Evolutionary conservation across 2,113 vertebrate genomes (phyloP).

Genomic region (Petromus typicus): DNA sequence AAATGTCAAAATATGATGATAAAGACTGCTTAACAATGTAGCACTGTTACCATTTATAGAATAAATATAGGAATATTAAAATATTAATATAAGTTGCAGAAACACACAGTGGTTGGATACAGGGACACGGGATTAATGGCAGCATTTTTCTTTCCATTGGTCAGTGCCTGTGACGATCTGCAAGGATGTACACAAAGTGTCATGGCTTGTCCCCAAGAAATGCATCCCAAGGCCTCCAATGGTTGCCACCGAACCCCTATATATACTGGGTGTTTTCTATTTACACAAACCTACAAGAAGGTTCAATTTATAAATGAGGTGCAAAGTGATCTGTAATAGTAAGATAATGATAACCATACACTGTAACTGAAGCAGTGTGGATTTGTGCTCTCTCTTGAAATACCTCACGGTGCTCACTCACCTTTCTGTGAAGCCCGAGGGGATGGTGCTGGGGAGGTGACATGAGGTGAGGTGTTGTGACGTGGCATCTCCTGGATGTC

Average conservation of each 20-base stretch:
- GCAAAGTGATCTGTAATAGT: not conserved
- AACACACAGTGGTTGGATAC: not conserved
- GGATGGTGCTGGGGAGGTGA: not conserved
- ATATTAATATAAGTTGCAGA: not conserved
- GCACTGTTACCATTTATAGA: not conserved
- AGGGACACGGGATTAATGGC: not conserved
- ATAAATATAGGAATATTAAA: conserved; percentile 1
- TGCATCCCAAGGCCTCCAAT: not conserved
- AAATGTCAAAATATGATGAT: conserved; percentile 8
- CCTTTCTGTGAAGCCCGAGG: not conserved
- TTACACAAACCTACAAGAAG: not conserved
- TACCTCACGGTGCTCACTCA: not conserved
- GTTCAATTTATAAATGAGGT: not conserved
- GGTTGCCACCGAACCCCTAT: not conserved
- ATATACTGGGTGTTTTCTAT: not conserved
- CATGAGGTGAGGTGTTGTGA: not conserved
- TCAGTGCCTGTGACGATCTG: not conserved
- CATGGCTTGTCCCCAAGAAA: not conserved
- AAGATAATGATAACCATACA: not conserved
- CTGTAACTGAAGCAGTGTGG: not conserved
- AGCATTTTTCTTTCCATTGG: not conserved
- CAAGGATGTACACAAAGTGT: not conserved
- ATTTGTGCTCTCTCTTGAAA: not conserved
- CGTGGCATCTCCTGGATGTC: not conserved
- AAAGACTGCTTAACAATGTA: not conserved